These are phyloP conservation scores for Agonopterix heracliana DNA, from an alignment of 2,888 invertebrate genomes.

Conservation along the genomic window DNA sequence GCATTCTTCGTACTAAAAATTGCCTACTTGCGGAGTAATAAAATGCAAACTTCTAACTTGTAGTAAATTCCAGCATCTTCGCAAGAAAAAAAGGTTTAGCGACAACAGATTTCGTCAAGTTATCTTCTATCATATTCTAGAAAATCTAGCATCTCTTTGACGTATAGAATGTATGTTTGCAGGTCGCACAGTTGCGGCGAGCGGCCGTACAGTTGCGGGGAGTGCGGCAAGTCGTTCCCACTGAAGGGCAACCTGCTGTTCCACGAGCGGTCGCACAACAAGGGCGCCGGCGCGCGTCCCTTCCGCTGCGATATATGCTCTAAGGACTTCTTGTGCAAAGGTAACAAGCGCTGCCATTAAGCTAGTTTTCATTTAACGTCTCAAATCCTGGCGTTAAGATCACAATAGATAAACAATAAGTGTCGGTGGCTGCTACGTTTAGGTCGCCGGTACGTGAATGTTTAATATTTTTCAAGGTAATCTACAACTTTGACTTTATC, in stretches of 20 bases:
- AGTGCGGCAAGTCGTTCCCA: conserved; percentile 91
- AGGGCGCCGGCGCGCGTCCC: conserved; percentile 79
- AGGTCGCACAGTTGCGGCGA: conserved; percentile 82
- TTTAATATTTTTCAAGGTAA: neutral
- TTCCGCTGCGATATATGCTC: conserved; percentile 89
- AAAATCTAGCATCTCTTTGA: too few relatives aligned
- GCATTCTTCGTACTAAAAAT: too few relatives aligned
- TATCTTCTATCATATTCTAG: too few relatives aligned
- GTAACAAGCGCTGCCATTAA: conserved; percentile 38
- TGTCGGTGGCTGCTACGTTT: too few relatives aligned
- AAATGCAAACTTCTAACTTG: too few relatives aligned
- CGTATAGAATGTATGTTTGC: neutral
- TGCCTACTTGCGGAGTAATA: too few relatives aligned
- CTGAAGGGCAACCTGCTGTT: conserved; percentile 89
- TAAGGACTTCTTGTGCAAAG: conserved; percentile 92
- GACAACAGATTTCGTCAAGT: too few relatives aligned
- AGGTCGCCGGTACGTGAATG: too few relatives aligned
- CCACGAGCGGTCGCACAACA: conserved; percentile 91
- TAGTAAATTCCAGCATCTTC: too few relatives aligned
- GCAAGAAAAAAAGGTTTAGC: too few relatives aligned
- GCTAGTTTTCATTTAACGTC: neutral
- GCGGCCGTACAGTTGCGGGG: conserved; percentile 88
- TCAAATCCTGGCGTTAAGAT: neutral
- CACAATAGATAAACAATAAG: too few relatives aligned
- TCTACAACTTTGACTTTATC: neutral